phyloP scores from a whole-genome alignment of 2,888 invertebrate species.

The Mongoloraphidia duomilia region DNA sequence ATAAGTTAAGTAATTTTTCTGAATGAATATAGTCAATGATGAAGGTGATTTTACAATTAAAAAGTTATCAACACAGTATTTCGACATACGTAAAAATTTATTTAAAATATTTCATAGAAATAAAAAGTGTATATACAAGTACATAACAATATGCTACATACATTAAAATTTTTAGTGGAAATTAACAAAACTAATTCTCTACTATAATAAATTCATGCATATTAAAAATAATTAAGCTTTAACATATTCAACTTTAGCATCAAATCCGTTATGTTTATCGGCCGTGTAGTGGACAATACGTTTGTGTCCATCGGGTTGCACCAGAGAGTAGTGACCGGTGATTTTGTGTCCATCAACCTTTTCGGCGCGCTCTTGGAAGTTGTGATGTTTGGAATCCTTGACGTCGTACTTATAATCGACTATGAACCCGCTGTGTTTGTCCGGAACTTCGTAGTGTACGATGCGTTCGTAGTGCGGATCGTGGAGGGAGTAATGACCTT shows the following conservation, averaged over 20 bases:
- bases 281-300: slow-evolving; percentile 28
- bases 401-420: too few species aligned
- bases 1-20: neutral
- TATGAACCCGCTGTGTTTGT: slow-evolving; percentile 15
- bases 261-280: slow-evolving; percentile 27
- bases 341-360: slow-evolving; percentile 30
- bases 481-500: slow-evolving; percentile 28
- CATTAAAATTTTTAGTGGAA: too few species aligned
- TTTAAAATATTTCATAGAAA: neutral
- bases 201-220: too few species aligned
- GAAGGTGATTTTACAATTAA: too few species aligned
- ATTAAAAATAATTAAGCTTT: too few species aligned
- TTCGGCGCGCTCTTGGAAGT: slow-evolving; percentile 4
- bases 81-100: neutral
- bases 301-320: slow-evolving; percentile 28
- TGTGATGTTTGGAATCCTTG: neutral
- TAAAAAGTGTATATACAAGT: neutral
- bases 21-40: neutral
- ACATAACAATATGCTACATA: neutral
- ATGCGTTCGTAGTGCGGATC: slow-evolving; percentile 16
- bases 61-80: too few species aligned
- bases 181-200: too few species aligned
- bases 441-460: slow-evolving; percentile 17
- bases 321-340: slow-evolving; percentile 30
- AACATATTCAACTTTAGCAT: slow-evolving; percentile 26